These are phyloP conservation scores for Tethea ocularis DNA, from an alignment of 2,888 invertebrate species.

Conservation along the genomic window DNA sequence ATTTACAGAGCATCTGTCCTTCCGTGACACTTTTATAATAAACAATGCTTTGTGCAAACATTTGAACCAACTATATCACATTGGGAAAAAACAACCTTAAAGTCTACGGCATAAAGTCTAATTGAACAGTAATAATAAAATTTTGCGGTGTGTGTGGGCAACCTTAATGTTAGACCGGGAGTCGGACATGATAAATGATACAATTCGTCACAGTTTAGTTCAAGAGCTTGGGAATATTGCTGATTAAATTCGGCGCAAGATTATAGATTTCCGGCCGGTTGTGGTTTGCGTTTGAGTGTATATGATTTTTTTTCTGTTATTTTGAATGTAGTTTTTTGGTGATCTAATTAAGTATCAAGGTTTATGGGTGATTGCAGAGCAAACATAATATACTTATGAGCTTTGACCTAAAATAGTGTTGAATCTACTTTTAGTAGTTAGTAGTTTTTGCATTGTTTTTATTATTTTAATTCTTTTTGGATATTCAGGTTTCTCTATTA, in stretches of 20 bases:
- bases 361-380: neutral
- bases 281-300: conserved; percentile 17
- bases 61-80: conserved; percentile 7
- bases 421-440: no score
- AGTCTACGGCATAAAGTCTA: neutral
- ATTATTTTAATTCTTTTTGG: no score
- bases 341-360: neutral
- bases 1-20: conserved; percentile 67
- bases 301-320: conserved; percentile 9
- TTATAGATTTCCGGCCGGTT: conserved; percentile 38
- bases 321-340: neutral
- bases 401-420: no score
- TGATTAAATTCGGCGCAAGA: conserved; percentile 48
- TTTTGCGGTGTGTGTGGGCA: conserved; percentile 43
- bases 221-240: conserved; percentile 51
- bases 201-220: conserved; percentile 48
- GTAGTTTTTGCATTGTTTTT: no score
- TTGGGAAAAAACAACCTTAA: neutral
- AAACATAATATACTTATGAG: no score
- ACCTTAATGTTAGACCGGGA: conserved; percentile 40
- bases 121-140: neutral
- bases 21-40: conserved; percentile 49
- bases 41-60: conserved; percentile 47
- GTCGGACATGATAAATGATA: conserved; percentile 55
- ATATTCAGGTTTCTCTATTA: no score